A percentile compares a stretch with the other conserved stretches of the same genome.
Conservation (phyloP, 2,888 invertebrate species). For the Macaria liturata region DNA sequence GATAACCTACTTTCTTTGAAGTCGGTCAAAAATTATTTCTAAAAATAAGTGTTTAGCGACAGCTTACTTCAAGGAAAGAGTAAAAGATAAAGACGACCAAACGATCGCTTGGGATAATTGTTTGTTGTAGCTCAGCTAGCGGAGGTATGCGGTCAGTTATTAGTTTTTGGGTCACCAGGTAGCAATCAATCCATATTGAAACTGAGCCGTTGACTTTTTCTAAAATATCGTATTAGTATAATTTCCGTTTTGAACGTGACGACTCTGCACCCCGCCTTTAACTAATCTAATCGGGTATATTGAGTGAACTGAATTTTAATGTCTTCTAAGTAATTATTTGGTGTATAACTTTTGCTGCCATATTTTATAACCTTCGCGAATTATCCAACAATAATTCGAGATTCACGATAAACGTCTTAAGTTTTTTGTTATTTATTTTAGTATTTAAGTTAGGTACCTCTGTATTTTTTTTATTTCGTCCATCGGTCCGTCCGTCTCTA, state of each 20-base stretch:
- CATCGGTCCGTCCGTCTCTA: slow-evolving; percentile 36
- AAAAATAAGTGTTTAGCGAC: too few species aligned
- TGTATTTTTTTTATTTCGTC: slow-evolving; percentile 36
- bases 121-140: too few species aligned
- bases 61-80: too few species aligned
- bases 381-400: slow-evolving; percentile 8
- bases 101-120: too few species aligned
- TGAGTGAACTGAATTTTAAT: slow-evolving; percentile 56
- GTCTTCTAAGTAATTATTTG: slow-evolving; percentile 56
- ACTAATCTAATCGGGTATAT: slow-evolving; percentile 43
- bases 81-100: too few species aligned
- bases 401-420: slow-evolving; percentile 21
- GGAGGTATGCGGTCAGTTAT: too few species aligned
- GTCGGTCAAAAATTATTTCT: too few species aligned
- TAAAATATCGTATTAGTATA: too few species aligned
- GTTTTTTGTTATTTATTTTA: slow-evolving; percentile 38
- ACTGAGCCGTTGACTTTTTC: too few species aligned
- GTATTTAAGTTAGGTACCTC: slow-evolving; percentile 17
- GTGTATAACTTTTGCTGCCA: slow-evolving; percentile 54
- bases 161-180: too few species aligned
- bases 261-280: slow-evolving; percentile 43
- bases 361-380: slow-evolving; percentile 32
- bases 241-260: slow-evolving; percentile 14
- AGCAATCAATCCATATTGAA: too few species aligned
- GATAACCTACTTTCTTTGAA: too few species aligned